These are phyloP conservation scores for Microctenopoma stevenorrisi DNA, from an alignment of 2,797 vertebrate species.

Conservation along the genomic window DNA sequence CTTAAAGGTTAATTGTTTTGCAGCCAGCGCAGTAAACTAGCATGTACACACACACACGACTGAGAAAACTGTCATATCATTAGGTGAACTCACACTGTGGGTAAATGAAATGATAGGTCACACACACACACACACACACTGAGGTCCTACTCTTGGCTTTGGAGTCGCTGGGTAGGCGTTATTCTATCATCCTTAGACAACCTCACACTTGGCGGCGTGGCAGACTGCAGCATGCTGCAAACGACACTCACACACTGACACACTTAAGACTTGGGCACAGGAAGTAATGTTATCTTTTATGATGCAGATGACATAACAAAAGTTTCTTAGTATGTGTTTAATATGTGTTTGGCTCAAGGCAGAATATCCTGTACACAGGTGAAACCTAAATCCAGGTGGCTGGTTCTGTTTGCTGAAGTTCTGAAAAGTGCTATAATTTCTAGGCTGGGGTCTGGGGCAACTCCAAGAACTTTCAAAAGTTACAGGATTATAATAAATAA, in stretches of 20 bases:
- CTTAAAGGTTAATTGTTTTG: too few relatives aligned
- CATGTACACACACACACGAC: neutral
- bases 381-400: neutral
- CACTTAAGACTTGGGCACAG: neutral
- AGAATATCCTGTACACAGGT: neutral
- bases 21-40: too few relatives aligned
- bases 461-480: neutral
- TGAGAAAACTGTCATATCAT: too few relatives aligned
- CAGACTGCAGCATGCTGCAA: constrained; percentile 32
- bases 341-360: too few relatives aligned
- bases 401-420: neutral
- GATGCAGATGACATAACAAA: neutral
- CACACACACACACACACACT: too few relatives aligned
- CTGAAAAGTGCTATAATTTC: neutral
- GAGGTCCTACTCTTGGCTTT: constrained; percentile 33
- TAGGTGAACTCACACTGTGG: too few relatives aligned
- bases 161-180: constrained; percentile 56
- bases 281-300: neutral
- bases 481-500: neutral
- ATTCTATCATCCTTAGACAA: constrained; percentile 66
- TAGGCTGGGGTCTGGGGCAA: neutral
- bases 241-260: constrained; percentile 4
- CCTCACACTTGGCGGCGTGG: constrained; percentile 38
- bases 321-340: too few relatives aligned
- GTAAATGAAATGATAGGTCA: too few relatives aligned